Evolutionary conservation across 1,140 invertebrate genomes (phyloP).

Genomic region (Drosophila sp.): DNA sequence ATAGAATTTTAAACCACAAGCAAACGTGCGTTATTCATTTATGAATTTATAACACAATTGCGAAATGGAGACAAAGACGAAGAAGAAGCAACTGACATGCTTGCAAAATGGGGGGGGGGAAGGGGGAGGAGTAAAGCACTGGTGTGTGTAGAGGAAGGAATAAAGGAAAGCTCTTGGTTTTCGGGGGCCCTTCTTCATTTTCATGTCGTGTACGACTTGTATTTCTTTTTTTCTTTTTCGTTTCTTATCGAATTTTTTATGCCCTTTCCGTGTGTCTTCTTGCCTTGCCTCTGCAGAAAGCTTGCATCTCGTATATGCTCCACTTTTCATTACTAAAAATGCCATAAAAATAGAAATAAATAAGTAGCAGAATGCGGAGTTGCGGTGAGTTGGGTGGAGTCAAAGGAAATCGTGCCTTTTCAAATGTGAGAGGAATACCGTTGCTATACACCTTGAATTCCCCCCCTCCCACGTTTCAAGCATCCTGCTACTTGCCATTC

Average conservation of each 20-base stretch:
- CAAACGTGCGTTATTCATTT: constrained; percentile 81
- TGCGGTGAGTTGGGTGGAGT: constrained; percentile 37
- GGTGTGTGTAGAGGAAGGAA: too few species aligned
- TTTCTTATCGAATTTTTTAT: too few species aligned
- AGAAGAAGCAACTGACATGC: constrained; percentile 36
- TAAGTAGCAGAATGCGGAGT: constrained; percentile 36
- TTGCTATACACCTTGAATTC: constrained; percentile 5
- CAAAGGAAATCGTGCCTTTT: constrained; percentile 70
- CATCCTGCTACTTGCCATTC: not conserved
- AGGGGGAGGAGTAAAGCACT: constrained; percentile 10
- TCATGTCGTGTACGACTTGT: too few species aligned
- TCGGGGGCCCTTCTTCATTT: too few species aligned
- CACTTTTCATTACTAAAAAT: not conserved
- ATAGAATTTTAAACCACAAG: constrained; percentile 76
- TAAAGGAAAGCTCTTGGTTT: too few species aligned
- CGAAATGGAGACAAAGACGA: constrained; percentile 22
- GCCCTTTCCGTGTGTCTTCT: constrained; percentile 31
- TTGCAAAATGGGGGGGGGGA: constrained; percentile 52
- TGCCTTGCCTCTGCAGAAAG: not conserved
- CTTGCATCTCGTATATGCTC: not conserved
- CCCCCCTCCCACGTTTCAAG: not conserved
- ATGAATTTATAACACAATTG: constrained; percentile 82
- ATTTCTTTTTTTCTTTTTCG: too few species aligned
- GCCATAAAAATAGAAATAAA: constrained; percentile 74
- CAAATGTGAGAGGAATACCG: constrained; percentile 68